Base-by-base conservation (phyloP, 2,113 vertebrate genomes). In the Oreochromis tanganicae region DNA sequence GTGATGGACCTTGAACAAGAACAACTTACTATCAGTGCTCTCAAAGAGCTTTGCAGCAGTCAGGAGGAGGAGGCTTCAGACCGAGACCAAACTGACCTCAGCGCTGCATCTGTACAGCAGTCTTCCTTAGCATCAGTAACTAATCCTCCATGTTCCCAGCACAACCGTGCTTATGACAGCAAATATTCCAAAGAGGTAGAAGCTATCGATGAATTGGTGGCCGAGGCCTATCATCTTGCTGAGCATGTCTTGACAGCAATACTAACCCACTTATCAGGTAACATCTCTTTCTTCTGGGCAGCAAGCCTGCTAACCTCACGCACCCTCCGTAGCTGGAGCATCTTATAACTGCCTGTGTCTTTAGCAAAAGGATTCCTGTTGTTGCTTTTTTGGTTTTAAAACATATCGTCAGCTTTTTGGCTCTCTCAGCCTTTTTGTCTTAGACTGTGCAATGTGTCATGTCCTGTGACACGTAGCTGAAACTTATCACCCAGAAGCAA, bases 221-320 rank as follows among this genome's bases (percentile, higher is more conserved):
- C 96, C 55, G 96, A 97, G 89, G 96, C 96, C 79, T 97, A 96
- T 94, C 95, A 97, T 93, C 97, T 97, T 56, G 95, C 96, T 88
- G 96, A 96, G 95, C 96, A 95, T 96, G 94, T 95, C 83, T 95
- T 98, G 96, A 94, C 94, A 92, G 95, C 96, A 95, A 96, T 97
- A 95, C 97, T 97, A 96, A 96, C 97, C 91, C 92, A 96, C 93
- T 89, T 97, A 91, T 96, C 97, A 98, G 97, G 97, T 98, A 98
- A 97, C 85, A 52, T 75, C 12, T 84, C 82, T 93, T 94, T 89
- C 84, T 87, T 91, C 86, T 88, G 84, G 93, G 94, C 94, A 84
- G 55, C 93, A 89, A 87, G 92, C 94, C 95, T 95, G 90, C 94
- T 95, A 91, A 94, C 92, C 89, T 90, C 92, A 96, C 86, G 50